Base-by-base conservation (phyloP, 2,113 vertebrate genomes). In the Myotis davidii region DNA sequence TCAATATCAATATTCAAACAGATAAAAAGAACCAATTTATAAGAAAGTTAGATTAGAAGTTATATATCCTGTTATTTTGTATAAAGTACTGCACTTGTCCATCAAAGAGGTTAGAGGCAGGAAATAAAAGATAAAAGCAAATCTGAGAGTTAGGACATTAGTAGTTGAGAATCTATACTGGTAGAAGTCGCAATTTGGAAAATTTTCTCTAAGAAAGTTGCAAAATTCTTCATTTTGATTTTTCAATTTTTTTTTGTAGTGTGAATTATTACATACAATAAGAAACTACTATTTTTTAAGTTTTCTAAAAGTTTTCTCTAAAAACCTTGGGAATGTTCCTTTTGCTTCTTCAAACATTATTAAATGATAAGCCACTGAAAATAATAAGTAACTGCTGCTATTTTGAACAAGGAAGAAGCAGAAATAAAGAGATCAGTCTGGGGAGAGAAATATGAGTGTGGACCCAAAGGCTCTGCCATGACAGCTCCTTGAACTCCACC, bases 241-340 rank as follows among this genome's bases (percentile, higher is more conserved):
- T 6, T 73, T 87, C 37, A 69, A 85, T 50, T 20, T 83, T 76
- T 76, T 72, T 72, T 32, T 64, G 0, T n/a, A 67, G 54, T 73
- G 67, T 78, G 17, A 74, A 73, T 73, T 56, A 23, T 56, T 74
- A 50, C 1, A 17, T 45, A 61, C 32, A 54, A 73, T 48, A 54
- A 52, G 48, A 50, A 34, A 83, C 12, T 32, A 65, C 29, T 65
- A n/a, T 65, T n/a, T 16, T 65, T 32, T 42, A 39, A 83, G n/a
- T 84, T 79, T 95, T 81, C 17, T 87, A 29, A 65, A 87, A 16
- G 0, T 59, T 91, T 93, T 94, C 39, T 94, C 11, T 88, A 39
- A 70, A 72, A 77, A 87, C 4, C 10, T 78, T 18, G 17, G 9
- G 1, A 72, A 52, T 78, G 5, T 72, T 67, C 34, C 59, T 3